Evolutionary conservation across 2,888 invertebrate genomes (phyloP).

Genomic region (Xestia rhomboidea): DNA sequence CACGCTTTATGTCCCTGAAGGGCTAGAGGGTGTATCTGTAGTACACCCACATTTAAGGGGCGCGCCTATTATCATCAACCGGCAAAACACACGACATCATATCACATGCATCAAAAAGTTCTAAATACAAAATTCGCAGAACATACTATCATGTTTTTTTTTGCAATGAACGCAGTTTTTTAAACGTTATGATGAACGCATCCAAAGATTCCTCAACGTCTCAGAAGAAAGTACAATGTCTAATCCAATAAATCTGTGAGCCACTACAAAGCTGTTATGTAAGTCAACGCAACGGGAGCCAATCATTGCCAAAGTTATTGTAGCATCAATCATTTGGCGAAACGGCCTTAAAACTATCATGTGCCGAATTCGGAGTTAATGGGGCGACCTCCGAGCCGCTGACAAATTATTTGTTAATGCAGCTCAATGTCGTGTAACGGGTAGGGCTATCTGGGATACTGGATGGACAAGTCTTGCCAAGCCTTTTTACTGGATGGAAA

Average conservation of each 20-base stretch:
- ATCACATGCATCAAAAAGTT: neutral
- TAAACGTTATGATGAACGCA: neutral
- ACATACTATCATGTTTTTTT: neutral
- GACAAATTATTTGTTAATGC: slow-evolving; percentile 81
- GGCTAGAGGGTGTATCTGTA: neutral
- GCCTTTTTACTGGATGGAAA: neutral
- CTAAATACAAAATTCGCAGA: neutral
- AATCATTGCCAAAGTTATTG: slow-evolving; percentile 84
- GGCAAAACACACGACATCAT: neutral
- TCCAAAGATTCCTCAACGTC: neutral
- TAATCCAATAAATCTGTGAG: slow-evolving; percentile 18
- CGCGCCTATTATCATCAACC: neutral
- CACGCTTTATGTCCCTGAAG: neutral
- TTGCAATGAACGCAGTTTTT: neutral
- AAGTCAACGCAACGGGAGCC: slow-evolving; percentile 57
- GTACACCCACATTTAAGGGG: neutral
- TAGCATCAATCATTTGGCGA: slow-evolving; percentile 79
- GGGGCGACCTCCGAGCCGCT: slow-evolving; percentile 73
- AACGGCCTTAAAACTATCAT: slow-evolving; percentile 82
- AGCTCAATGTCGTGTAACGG: slow-evolving; percentile 79
- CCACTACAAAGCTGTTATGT: slow-evolving; percentile 63
- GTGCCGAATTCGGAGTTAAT: slow-evolving; percentile 84
- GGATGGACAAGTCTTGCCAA: neutral
- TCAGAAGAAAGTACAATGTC: neutral
- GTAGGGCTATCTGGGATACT: slow-evolving; percentile 53